Evolutionary conservation across 2,113 vertebrate genomes (phyloP).

Genomic region (Dromiciops gliroides): DNA sequence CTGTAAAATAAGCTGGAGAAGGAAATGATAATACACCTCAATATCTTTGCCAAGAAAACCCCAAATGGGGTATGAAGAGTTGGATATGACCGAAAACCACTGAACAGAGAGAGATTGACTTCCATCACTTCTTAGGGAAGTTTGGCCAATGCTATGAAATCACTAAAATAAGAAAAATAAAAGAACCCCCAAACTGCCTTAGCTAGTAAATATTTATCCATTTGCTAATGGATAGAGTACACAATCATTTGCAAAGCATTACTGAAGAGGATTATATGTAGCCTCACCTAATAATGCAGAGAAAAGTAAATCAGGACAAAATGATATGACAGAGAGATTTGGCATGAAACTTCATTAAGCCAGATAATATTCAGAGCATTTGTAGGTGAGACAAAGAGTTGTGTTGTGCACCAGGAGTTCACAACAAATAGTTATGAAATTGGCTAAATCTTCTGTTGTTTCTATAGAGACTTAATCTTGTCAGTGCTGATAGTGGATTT

Average conservation of each 20-base stretch:
- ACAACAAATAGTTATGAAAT: neutral
- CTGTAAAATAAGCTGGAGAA: neutral
- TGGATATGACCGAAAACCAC: too few relatives aligned
- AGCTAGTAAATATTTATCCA: neutral
- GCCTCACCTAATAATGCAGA: neutral
- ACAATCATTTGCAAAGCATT: neutral
- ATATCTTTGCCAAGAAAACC: too few relatives aligned
- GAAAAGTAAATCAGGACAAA: neutral
- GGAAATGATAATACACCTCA: too few relatives aligned
- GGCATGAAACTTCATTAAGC: neutral
- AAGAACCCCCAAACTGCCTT: neutral
- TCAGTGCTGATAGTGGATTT: neutral
- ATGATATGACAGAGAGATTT: neutral
- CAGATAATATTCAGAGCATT: neutral
- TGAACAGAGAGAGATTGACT: neutral
- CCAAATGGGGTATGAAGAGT: too few relatives aligned
- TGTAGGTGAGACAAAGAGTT: neutral
- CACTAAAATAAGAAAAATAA: neutral
- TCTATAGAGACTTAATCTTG: neutral
- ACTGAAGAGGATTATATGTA: neutral
- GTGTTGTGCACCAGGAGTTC: too few relatives aligned
- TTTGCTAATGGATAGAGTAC: neutral
- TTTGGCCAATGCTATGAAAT: neutral
- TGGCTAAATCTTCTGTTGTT: neutral
- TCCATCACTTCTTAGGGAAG: neutral